Evolutionary conservation across 2,113 vertebrate genomes (phyloP).

Genomic region (Abramis brama): DNA sequence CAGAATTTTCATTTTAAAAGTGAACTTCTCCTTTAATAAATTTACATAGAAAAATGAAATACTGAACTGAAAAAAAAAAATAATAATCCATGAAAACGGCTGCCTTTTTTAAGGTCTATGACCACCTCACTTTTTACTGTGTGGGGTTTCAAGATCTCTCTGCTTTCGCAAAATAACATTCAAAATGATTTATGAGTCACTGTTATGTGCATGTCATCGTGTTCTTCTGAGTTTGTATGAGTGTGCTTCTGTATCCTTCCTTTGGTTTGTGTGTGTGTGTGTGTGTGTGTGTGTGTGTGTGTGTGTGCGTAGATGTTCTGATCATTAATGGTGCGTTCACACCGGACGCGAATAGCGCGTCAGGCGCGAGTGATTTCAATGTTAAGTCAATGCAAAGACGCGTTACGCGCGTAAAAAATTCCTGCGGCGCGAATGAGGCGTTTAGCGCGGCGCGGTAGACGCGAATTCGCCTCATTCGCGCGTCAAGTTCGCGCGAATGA

Average conservation of each 20-base stretch:
- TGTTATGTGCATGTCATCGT: neutral
- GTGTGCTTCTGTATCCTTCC: conserved; percentile 12
- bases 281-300: neutral
- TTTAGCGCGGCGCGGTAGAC: no score
- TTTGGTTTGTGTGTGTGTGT: conserved; percentile 11
- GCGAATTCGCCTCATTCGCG: no score
- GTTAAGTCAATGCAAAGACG: no score
- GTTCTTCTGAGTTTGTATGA: neutral
- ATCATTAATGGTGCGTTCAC: no score
- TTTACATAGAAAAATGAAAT: neutral
- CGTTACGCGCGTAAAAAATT: no score
- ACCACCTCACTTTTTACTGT: neutral
- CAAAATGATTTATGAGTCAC: neutral
- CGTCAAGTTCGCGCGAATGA: no score
- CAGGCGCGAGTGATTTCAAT: no score
- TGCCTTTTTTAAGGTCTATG: neutral
- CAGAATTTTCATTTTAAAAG: no score
- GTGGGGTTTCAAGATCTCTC: neutral
- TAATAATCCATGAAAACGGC: neutral
- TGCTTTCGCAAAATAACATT: neutral
- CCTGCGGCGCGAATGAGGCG: no score
- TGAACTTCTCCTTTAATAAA: no score
- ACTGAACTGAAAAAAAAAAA: neutral
- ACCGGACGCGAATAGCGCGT: no score
- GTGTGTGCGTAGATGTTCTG: conserved; percentile 3